These are phyloP conservation scores for Sphyrna mokarran DNA, from an alignment of 2,113 vertebrate genomes.

Conservation along the genomic window DNA sequence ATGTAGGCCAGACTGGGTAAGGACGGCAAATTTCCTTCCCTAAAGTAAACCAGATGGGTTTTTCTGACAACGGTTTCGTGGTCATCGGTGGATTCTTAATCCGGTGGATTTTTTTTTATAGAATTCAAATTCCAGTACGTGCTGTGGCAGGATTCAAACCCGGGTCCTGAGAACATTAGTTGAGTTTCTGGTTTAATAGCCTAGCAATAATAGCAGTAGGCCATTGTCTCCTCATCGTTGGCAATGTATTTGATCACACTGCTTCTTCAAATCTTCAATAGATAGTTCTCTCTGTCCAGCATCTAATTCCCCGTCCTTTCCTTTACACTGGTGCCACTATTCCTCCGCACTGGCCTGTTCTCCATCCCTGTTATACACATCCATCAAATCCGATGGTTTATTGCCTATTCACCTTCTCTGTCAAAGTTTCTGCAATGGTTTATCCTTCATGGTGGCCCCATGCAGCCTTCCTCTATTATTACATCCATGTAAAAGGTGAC, in stretches of 20 bases:
- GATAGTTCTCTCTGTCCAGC: neutral
- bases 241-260: neutral
- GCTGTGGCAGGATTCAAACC: too few relatives aligned
- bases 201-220: too few relatives aligned
- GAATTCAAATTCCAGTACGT: too few relatives aligned
- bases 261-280: neutral
- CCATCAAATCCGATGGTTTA: neutral
- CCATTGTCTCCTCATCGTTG: neutral
- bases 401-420: neutral
- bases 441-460: neutral
- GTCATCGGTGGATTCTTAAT: too few relatives aligned
- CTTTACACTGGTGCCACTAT: neutral
- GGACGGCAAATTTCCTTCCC: too few relatives aligned
- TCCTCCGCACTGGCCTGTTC: neutral
- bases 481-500: neutral
- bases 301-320: neutral
- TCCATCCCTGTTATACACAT: neutral
- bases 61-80: too few relatives aligned
- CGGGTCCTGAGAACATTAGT: too few relatives aligned
- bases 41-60: too few relatives aligned
- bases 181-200: too few relatives aligned
- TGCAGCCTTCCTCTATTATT: neutral
- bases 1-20: too few relatives aligned
- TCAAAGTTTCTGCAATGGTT: neutral
- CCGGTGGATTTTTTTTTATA: too few relatives aligned